phyloP scores from a whole-genome alignment of 2,797 vertebrate genomes.

The Lepus townsendii region DNA sequence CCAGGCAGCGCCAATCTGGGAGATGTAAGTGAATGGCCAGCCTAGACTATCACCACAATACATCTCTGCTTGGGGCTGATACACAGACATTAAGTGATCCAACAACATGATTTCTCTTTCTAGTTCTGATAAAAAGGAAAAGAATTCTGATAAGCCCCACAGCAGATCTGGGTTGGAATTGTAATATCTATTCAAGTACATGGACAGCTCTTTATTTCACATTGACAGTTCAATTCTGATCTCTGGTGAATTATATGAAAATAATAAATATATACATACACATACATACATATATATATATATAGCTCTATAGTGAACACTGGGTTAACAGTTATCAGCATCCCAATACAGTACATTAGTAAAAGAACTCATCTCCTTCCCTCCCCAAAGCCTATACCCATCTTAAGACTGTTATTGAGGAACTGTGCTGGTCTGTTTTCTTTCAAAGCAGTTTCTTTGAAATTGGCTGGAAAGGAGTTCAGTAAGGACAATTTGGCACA shows the following conservation, averaged over 20 bases:
- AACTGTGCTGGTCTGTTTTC: slow-evolving; percentile 78
- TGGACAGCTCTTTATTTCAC: slow-evolving; percentile 76
- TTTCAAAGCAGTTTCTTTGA: slow-evolving; percentile 73
- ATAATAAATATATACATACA: slow-evolving; percentile 77
- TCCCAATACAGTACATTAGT: slow-evolving; percentile 74
- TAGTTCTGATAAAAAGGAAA: slow-evolving; percentile 51
- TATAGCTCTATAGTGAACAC: slow-evolving; percentile 70
- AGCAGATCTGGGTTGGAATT: slow-evolving; percentile 50
- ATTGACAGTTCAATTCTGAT: slow-evolving; percentile 70
- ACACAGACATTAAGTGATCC: slow-evolving; percentile 37
- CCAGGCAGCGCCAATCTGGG: slow-evolving; percentile 57
- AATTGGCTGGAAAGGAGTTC: slow-evolving; percentile 80
- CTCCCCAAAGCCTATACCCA: neutral
- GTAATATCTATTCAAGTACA: slow-evolving; percentile 79
- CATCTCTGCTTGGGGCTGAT: slow-evolving; percentile 59
- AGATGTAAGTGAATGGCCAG: slow-evolving; percentile 30
- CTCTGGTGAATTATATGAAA: slow-evolving; percentile 75
- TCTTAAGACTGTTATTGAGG: slow-evolving; percentile 82
- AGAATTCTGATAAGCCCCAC: slow-evolving; percentile 47
- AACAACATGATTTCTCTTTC: neutral
- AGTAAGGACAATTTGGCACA: slow-evolving; percentile 87
- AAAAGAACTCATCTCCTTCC: slow-evolving; percentile 68
- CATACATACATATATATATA: slow-evolving; percentile 4
- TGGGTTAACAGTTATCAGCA: slow-evolving; percentile 62
- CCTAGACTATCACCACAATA: slow-evolving; percentile 44